Evolutionary conservation across 2,888 invertebrate genomes (phyloP), one percentile per base, ranked within the genome.

Genomic region (Phorcus lineatus): DNA sequence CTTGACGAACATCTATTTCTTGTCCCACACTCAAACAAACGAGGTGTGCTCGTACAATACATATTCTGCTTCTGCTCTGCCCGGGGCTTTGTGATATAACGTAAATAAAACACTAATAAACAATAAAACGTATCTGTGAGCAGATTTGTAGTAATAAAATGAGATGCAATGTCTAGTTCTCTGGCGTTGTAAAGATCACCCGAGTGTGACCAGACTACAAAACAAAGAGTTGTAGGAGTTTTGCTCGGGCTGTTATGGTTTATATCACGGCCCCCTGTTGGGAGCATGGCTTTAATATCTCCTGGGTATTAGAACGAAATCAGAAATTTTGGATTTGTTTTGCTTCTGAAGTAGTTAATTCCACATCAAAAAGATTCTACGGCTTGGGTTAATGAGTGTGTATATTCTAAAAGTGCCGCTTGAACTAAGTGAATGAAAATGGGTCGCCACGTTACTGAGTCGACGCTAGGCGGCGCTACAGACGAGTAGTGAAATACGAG

Each of bases 301-400:
- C 47, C 11, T 47, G 47, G 47, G 47, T 47, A 47, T 47, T 47
- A 47, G 47, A 47, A 47, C 47, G 28, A 55, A 54, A 76, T 55
- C 55, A 28, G 54, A 76, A 36, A 54, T 55, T 76, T 76, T 54
- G 76, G 55, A 55, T 55, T 17, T 31, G 13, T 54, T 55, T 55
- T 76, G 52, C n/a, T 52, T 16, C 22, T 24, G 2, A 24, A 76
- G n/a, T 1, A 76, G 36, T 11, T 40, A 31, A 40, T 19, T 70
- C 16, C 36, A 70, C 36, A 76, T 76, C 76, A 76, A 76, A 76
- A 54, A 19, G 54, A 24, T 19, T 55, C 13, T 31, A 13, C n/a
- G 28, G 4, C 55, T 54, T 2, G 76, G 76, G 76, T 76, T 76
- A 76, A 76, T 76, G 76, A 76, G 76, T 76, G 54, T 55, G 22